These are phyloP conservation scores for Oncopeltus fasciatus DNA, from an alignment of 1,140 invertebrate genomes.

Conservation along the genomic window DNA sequence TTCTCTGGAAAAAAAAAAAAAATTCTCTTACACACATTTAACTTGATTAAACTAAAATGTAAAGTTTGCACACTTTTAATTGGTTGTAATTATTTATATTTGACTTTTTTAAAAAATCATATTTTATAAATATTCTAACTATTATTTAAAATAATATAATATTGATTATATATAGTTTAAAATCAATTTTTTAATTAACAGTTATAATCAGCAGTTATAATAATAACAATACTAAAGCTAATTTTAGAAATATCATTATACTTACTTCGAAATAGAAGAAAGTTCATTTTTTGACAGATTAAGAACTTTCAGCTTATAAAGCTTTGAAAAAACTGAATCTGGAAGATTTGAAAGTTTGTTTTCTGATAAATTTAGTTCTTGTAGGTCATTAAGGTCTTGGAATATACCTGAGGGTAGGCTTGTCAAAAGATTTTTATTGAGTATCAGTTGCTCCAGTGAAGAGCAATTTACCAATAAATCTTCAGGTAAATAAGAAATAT, in stretches of 20 bases:
- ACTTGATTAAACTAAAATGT: too few relatives aligned
- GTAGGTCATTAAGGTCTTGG: conserved; percentile 38
- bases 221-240: too few relatives aligned
- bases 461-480: conserved; percentile 41
- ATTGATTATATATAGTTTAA: too few relatives aligned
- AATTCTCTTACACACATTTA: too few relatives aligned
- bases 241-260: too few relatives aligned
- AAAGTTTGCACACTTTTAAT: background rate
- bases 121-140: too few relatives aligned
- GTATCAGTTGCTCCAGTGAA: conserved; percentile 36
- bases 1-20: conserved; percentile 26
- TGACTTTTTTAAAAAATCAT: too few relatives aligned
- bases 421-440: conserved; percentile 39
- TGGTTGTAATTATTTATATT: too few relatives aligned
- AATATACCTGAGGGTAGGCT: conserved; percentile 38
- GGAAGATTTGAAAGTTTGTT: conserved; percentile 39
- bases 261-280: conserved; percentile 18
- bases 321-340: conserved; percentile 35
- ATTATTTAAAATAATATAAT: too few relatives aligned
- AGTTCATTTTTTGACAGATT: conserved; percentile 39
- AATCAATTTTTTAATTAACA: too few relatives aligned
- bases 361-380: conserved; percentile 36
- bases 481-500: conserved; percentile 35
- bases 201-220: too few relatives aligned
- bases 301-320: conserved; percentile 35